Evolutionary conservation across 1,140 invertebrate genomes (phyloP).

Genomic region (Tetragnatha versicolor): DNA sequence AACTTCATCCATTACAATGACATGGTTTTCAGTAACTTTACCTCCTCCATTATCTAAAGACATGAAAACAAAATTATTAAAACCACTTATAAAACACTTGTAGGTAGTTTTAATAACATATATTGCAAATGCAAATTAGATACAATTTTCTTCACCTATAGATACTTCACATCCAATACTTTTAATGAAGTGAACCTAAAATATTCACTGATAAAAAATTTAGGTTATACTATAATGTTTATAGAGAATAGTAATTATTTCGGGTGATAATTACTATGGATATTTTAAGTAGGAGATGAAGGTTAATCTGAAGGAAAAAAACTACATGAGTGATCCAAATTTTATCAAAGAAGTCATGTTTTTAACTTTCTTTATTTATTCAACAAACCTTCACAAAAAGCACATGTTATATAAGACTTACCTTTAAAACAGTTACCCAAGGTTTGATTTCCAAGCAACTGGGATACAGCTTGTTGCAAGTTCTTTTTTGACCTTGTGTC

Average conservation of each 20-base stretch:
- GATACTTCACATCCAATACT: too few relatives aligned
- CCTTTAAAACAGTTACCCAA: conserved; percentile 71
- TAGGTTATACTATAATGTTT: too few relatives aligned
- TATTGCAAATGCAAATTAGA: neutral
- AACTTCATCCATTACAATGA: conserved; percentile 99
- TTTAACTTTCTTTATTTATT: too few relatives aligned
- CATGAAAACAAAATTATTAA: neutral
- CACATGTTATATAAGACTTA: conserved; percentile 58
- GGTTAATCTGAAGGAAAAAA: too few relatives aligned
- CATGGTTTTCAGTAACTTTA: conserved; percentile 72
- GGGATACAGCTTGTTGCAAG: conserved; percentile 81
- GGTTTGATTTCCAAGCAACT: conserved; percentile 74
- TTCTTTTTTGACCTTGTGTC: conserved; percentile 92
- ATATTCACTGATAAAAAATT: too few relatives aligned
- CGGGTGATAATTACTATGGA: too few relatives aligned
- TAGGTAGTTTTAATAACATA: neutral
- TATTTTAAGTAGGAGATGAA: too few relatives aligned
- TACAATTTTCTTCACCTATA: too few relatives aligned
- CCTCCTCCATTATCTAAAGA: neutral
- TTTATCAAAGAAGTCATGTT: too few relatives aligned
- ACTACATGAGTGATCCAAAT: too few relatives aligned
- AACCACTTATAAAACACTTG: neutral
- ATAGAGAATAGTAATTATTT: too few relatives aligned
- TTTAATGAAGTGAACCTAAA: too few relatives aligned
- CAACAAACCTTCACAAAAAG: neutral